Percentiles rank a stretch among this genome's conserved stretches.
These are phyloP conservation scores for Oncorhynchus gorbuscha DNA, from an alignment of 2,113 vertebrate species.

Conservation along the genomic window DNA sequence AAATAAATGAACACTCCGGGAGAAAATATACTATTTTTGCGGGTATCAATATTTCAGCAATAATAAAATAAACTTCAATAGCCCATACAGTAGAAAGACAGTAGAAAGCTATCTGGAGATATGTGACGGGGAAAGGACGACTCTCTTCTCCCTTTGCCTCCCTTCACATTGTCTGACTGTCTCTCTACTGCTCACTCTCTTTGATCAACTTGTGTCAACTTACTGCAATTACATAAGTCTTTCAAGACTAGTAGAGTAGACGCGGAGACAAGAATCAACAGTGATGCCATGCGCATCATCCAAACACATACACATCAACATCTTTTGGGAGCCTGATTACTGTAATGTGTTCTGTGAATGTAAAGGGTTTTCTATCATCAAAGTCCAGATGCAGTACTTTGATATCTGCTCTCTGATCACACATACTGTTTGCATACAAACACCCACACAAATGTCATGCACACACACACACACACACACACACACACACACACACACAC, in stretches of 20 bases:
- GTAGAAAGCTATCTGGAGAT: constrained; percentile 39
- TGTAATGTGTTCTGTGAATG: too few species aligned
- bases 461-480: background rate
- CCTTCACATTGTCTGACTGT: background rate
- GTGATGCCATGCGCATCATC: constrained; percentile 22
- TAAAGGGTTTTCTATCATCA: too few species aligned
- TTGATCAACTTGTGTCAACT: background rate
- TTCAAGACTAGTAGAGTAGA: background rate
- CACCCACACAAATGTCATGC: background rate
- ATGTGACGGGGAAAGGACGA: background rate
- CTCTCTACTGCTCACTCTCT: constrained; percentile 5
- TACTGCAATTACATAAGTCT: background rate
- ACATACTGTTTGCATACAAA: background rate
- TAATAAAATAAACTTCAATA: constrained; percentile 67
- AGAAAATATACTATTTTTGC: constrained; percentile 65
- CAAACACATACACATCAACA: background rate
- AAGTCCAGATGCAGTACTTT: too few species aligned
- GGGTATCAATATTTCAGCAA: constrained; percentile 77
- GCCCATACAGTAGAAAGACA: constrained; percentile 26
- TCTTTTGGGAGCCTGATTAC: too few species aligned
- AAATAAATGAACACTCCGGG: constrained; percentile 62
- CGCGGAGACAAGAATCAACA: constrained; percentile 11
- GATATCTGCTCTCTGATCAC: too few species aligned
- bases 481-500: background rate
- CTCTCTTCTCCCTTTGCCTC: too few species aligned